phyloP scores from a whole-genome alignment of 2,113 vertebrate genomes.

The Ceratotherium simum region DNA sequence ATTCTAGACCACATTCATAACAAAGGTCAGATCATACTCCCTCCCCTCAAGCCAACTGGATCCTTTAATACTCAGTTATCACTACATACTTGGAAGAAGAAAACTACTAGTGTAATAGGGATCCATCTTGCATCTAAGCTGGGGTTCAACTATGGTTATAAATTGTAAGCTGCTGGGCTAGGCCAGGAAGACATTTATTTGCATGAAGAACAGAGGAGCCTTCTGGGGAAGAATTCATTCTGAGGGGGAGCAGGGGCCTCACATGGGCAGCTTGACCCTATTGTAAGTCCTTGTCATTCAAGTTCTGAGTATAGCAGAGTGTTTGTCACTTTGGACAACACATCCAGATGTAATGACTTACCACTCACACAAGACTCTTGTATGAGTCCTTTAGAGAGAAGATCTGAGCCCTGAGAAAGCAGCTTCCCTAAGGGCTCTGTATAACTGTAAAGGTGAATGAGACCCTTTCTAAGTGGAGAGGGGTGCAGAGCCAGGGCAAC shows the following conservation, averaged over 20 bases:
- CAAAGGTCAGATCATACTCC: background rate
- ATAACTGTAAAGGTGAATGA: background rate
- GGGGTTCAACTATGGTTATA: background rate
- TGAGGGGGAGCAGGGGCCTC: background rate
- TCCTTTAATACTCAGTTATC: background rate
- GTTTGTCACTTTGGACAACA: background rate
- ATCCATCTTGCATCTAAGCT: background rate
- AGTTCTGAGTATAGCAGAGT: background rate
- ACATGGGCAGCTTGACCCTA: background rate
- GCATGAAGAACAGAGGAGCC: background rate
- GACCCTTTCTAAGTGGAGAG: background rate
- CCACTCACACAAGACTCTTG: background rate
- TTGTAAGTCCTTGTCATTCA: background rate
- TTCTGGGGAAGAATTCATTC: background rate
- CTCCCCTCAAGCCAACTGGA: background rate
- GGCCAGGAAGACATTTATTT: background rate
- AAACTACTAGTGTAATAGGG: background rate
- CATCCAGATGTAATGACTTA: background rate
- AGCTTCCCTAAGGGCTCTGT: too few relatives aligned
- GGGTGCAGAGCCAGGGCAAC: rapidly evolving
- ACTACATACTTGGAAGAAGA: background rate
- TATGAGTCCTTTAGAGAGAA: background rate
- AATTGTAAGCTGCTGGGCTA: background rate
- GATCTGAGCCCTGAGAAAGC: background rate
- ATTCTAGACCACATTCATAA: background rate